phyloP scores from a whole-genome alignment of 2,888 invertebrate genomes.

The Himalopsyche kuldschensis region DNA sequence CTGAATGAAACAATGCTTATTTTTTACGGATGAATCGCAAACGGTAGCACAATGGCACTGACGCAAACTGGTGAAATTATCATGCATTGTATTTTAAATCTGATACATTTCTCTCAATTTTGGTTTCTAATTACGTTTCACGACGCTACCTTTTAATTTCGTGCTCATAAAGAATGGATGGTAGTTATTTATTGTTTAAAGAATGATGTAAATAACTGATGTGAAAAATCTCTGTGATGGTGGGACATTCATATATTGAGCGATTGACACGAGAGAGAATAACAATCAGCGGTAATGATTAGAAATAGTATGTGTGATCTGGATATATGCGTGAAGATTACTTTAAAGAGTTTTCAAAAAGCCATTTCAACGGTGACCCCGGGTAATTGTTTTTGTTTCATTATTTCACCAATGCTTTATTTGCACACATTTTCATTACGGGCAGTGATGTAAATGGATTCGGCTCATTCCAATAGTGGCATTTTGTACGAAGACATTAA shows the following conservation, averaged over 20 bases:
- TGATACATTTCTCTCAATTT: neutral
- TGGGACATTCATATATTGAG: neutral
- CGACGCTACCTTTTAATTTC: neutral
- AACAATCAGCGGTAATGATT: neutral
- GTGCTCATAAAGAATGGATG: neutral
- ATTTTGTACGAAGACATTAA: neutral
- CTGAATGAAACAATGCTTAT: no score
- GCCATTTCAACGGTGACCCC: no score
- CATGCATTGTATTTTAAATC: no score
- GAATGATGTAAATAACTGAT: neutral
- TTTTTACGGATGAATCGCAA: no score
- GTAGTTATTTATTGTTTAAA: neutral
- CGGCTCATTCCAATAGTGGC: neutral
- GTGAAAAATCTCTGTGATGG: neutral
- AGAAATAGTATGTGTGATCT: neutral
- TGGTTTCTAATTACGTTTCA: neutral
- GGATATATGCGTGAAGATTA: no score
- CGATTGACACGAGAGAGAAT: neutral
- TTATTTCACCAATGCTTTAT: no score
- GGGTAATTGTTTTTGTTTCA: no score
- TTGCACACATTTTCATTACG: no score
- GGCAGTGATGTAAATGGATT: no score
- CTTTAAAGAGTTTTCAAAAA: no score
- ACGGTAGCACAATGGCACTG: no score
- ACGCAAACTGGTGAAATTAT: no score